Conservation (phyloP, 2,797 vertebrate genomes). For the Malurus splendens region DNA sequence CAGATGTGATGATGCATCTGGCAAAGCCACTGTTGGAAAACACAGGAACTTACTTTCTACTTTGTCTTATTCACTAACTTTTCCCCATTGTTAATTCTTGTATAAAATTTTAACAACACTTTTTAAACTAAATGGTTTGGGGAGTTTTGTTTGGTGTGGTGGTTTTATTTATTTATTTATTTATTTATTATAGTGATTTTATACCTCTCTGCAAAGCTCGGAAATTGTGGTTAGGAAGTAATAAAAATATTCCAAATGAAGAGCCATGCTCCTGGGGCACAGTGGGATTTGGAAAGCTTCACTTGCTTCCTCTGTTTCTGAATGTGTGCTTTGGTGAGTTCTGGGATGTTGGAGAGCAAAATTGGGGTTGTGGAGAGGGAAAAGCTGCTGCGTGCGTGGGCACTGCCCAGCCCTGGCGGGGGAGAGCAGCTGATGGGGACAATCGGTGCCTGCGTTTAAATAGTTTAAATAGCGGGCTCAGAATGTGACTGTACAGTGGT, state of each 20-base stretch:
- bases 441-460: background rate
- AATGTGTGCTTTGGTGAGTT: background rate
- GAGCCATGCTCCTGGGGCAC: background rate
- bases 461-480: background rate
- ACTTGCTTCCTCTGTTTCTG: background rate
- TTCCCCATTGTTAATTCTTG: slow-evolving; percentile 5
- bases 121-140: background rate
- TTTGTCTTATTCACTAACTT: background rate
- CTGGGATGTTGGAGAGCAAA: background rate
- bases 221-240: slow-evolving; percentile 23
- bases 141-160: background rate
- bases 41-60: background rate
- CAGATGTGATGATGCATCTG: slow-evolving; percentile 49
- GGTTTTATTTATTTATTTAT: background rate
- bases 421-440: background rate
- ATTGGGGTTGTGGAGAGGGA: background rate
- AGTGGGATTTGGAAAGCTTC: background rate
- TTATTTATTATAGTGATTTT: background rate
- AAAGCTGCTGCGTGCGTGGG: background rate
- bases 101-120: background rate
- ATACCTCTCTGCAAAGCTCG: background rate
- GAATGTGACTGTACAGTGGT: background rate
- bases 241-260: background rate
- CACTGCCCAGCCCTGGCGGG: background rate
- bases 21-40: slow-evolving; percentile 20